Conservation (phyloP, 2,888 invertebrate genomes). For the Oligia latruncula region DNA sequence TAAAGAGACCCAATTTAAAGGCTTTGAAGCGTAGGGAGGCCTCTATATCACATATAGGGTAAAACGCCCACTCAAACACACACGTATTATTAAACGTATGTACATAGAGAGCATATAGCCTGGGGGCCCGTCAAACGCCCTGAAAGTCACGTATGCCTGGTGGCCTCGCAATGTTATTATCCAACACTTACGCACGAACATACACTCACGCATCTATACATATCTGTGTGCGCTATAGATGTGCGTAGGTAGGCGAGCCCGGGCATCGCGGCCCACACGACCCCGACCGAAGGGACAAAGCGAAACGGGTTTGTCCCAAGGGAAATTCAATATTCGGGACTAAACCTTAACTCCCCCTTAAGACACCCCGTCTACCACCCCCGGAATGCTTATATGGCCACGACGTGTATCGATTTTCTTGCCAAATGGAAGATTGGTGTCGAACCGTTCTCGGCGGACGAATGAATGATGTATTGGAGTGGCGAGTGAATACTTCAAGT, state of each 20-base stretch:
- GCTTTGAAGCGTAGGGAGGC: conserved; percentile 82
- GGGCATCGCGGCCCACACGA: conserved; percentile 89
- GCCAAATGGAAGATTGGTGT: conserved; percentile 91
- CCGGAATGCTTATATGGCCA: conserved; percentile 91
- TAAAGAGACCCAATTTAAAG: conserved; percentile 88
- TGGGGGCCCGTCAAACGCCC: conserved; percentile 86
- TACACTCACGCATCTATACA: conserved; percentile 73
- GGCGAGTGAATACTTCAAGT: conserved; percentile 87
- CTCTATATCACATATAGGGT: conserved; percentile 82
- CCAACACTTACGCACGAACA: conserved; percentile 87
- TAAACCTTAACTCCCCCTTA: conserved; percentile 90
- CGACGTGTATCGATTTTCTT: conserved; percentile 90
- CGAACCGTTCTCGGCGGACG: conserved; percentile 88
- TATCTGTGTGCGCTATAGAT: conserved; percentile 69
- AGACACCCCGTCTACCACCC: conserved; percentile 89
- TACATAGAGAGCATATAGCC: conserved; percentile 80
- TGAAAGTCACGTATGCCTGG: conserved; percentile 89
- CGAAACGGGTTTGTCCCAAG: conserved; percentile 91
- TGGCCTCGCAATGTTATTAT: conserved; percentile 89
- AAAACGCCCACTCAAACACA: conserved; percentile 81
- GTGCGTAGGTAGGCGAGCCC: conserved; percentile 80
- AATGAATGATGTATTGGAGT: conserved; percentile 89
- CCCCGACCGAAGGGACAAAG: conserved; percentile 90
- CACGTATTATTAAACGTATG: conserved; percentile 70
- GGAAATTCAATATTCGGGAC: conserved; percentile 91